Conservation (phyloP, 2,888 invertebrate species). For the Acrobasis consociella region DNA sequence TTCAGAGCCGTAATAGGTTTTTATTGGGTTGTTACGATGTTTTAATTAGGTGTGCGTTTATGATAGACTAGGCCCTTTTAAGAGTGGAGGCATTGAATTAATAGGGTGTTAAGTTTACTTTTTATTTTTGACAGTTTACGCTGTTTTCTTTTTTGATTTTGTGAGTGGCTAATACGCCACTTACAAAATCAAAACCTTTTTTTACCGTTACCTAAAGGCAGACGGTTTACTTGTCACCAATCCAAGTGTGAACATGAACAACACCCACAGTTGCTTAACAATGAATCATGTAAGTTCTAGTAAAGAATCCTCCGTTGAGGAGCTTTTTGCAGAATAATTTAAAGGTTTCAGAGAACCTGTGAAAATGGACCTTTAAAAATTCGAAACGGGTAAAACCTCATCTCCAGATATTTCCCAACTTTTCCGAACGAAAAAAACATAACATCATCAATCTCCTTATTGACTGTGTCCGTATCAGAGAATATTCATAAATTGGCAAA, state of each 20-base stretch:
- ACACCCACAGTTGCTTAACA: no score
- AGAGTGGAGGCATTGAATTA: not conserved
- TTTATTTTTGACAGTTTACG: no score
- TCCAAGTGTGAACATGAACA: no score
- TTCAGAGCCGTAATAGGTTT: not conserved
- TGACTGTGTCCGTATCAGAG: not conserved
- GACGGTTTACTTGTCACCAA: no score
- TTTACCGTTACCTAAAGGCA: no score
- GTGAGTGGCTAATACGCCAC: no score
- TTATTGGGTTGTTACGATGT: not conserved
- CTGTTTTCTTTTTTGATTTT: no score
- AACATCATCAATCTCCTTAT: not conserved
- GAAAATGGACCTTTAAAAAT: not conserved
- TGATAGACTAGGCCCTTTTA: not conserved
- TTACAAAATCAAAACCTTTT: no score
- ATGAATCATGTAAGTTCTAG: no score
- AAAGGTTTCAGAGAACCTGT: no score
- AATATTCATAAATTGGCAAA: slow-evolving; percentile 10
- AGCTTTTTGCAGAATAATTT: no score
- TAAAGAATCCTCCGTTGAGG: no score
- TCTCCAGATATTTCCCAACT: not conserved
- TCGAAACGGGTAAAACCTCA: not conserved
- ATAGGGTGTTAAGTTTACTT: not conserved
- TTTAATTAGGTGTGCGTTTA: not conserved
- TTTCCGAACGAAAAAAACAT: not conserved